These are phyloP conservation scores for Lutraria rhynchaena DNA, from an alignment of 1,140 invertebrate species.

Conservation along the genomic window DNA sequence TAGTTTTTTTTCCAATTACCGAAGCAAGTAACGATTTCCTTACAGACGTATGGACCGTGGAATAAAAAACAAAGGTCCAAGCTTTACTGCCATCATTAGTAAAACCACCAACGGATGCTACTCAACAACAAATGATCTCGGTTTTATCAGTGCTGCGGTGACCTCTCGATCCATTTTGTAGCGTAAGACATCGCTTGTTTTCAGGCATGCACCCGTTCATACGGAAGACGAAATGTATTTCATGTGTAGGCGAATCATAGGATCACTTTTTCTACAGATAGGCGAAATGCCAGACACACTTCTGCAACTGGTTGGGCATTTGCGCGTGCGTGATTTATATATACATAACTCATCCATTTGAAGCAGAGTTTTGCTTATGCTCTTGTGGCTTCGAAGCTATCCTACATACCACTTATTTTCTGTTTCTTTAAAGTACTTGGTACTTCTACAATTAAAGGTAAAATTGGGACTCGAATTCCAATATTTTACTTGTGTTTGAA, in stretches of 20 bases:
- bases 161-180: not conserved
- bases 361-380: not conserved
- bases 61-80: not conserved
- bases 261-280: not conserved
- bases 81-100: not conserved
- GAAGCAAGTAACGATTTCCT: not conserved
- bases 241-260: not conserved
- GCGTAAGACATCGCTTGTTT: not conserved
- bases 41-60: conserved; percentile 2
- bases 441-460: not conserved
- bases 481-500: not conserved
- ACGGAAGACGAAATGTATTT: not conserved
- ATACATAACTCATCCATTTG: not conserved
- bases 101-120: not conserved
- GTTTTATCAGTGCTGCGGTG: not conserved
- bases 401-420: not conserved
- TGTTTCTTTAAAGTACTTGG: not conserved
- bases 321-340: no score
- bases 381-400: not conserved
- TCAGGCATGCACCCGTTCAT: not conserved
- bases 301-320: not conserved
- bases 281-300: not conserved
- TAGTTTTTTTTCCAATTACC: not conserved
- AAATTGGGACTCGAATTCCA: not conserved
- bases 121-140: not conserved